These are phyloP conservation scores for Lipotes vexillifer DNA, from an alignment of 2,113 vertebrate genomes.

Conservation along the genomic window DNA sequence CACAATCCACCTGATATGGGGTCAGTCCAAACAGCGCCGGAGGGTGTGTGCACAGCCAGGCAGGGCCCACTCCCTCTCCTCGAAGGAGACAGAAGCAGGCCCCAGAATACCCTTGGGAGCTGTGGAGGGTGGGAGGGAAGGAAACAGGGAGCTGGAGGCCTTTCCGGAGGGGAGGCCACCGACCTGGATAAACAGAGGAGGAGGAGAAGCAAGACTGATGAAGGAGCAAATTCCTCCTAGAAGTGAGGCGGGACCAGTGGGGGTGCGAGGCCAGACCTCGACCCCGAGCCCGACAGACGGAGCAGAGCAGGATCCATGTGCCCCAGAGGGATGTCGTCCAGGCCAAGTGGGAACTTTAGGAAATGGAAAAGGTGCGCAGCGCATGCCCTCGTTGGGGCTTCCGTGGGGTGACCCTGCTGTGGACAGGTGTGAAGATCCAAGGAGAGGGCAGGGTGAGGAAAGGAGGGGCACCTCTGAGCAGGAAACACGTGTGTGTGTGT, in stretches of 20 bases:
- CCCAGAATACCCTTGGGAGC: not conserved
- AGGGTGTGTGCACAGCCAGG: not conserved
- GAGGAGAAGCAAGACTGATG: not conserved
- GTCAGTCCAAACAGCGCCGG: not conserved
- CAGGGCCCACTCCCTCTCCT: not conserved
- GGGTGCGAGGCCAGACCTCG: not conserved
- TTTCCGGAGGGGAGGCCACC: not conserved
- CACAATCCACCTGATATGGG: slow-evolving; percentile 38
- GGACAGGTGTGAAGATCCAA: not conserved
- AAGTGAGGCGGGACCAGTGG: not conserved
- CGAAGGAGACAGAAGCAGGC: not conserved
- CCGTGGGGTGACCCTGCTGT: no score
- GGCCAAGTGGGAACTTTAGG: not conserved
- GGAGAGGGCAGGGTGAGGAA: not conserved
- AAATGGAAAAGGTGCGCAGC: not conserved
- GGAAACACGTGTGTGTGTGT: not conserved
- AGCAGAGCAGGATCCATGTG: no score
- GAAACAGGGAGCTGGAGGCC: not conserved
- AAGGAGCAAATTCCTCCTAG: not conserved
- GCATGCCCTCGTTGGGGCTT: rapidly evolving
- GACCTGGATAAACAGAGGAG: not conserved
- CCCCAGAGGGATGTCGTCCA: not conserved
- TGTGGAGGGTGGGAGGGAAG: not conserved
- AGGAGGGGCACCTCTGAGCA: not conserved
- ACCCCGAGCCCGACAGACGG: not conserved